Percentiles rank a stretch among this genome's conserved stretches.
Conservation (phyloP, 2,888 invertebrate genomes). For the Meiosimyza decipiens region DNA sequence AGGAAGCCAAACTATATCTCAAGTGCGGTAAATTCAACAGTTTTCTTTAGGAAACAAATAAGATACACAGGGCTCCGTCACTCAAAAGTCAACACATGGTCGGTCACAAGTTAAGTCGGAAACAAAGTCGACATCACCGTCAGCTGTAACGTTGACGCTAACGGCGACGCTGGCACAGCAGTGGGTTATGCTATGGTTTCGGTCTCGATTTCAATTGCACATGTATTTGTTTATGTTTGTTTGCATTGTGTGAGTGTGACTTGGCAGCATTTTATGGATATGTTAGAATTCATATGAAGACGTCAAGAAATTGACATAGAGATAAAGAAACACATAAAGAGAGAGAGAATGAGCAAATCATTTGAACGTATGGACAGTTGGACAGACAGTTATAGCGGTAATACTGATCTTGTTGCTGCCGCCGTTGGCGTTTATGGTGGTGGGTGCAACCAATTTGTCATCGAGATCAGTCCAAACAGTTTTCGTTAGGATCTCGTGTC, state of each 20-base stretch:
- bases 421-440: conserved; percentile 34
- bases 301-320: conserved; percentile 13
- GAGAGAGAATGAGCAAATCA: too few species aligned
- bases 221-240: conserved; percentile 18
- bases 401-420: conserved; percentile 19
- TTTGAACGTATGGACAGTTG: conserved; percentile 9
- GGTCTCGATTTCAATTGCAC: neutral
- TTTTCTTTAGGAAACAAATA: too few species aligned
- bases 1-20: too few species aligned
- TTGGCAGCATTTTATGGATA: conserved; percentile 18
- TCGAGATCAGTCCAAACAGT: conserved; percentile 52
- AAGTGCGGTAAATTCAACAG: too few species aligned
- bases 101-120: too few species aligned
- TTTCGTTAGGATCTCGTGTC: conserved; percentile 50
- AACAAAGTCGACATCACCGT: neutral
- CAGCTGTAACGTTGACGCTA: neutral
- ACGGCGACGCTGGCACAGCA: neutral
- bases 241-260: conserved; percentile 17
- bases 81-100: conserved; percentile 1
- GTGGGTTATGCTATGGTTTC: neutral
- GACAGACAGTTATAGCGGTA: conserved; percentile 5
- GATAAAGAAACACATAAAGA: too few species aligned
- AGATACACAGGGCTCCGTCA: neutral
- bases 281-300: conserved; percentile 35
- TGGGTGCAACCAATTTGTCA: conserved; percentile 52